Evolutionary conservation across 2,797 vertebrate species (phyloP).

Genomic region (Menidia menidia): DNA sequence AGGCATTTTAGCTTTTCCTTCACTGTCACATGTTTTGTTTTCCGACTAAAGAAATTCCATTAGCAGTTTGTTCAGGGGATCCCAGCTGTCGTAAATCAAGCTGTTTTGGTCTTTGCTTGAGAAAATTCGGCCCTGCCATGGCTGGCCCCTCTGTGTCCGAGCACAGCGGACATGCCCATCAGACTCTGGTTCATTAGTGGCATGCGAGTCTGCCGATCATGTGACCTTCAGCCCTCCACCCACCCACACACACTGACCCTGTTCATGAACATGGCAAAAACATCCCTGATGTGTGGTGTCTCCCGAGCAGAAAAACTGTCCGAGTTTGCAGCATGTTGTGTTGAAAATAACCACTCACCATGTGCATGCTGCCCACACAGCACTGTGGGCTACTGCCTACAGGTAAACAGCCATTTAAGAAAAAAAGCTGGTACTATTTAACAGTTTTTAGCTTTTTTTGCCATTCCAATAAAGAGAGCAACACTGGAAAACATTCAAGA

Average conservation of each 20-base stretch:
- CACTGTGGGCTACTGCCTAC: constrained; percentile 18
- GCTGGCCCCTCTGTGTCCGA: constrained; percentile 13
- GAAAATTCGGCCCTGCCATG: constrained; percentile 7
- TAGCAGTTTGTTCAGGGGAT: constrained; percentile 8
- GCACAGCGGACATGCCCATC: constrained; percentile 13
- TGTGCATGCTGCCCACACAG: constrained; percentile 25
- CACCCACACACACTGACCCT: constrained; percentile 7
- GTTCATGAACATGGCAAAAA: constrained; percentile 3
- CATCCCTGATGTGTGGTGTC: constrained; percentile 30
- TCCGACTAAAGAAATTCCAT: constrained; percentile 6
- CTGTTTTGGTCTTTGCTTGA: not conserved
- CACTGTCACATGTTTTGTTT: not conserved
- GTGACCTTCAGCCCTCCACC: constrained; percentile 47
- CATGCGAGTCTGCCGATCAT: constrained; percentile 18
- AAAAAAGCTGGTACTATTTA: not conserved
- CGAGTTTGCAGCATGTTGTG: constrained; percentile 34
- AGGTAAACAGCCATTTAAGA: constrained; percentile 14
- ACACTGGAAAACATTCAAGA: constrained; percentile 4
- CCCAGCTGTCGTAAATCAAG: constrained; percentile 10
- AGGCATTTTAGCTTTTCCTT: not conserved
- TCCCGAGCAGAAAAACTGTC: constrained; percentile 22
- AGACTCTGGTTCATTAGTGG: constrained; percentile 34
- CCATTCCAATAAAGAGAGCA: not conserved
- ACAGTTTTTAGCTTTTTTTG: constrained; percentile 6
- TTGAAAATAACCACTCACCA: constrained; percentile 27